These are phyloP conservation scores for Drosophila quasianomalipes DNA, from an alignment of 2,888 invertebrate species.

Conservation along the genomic window DNA sequence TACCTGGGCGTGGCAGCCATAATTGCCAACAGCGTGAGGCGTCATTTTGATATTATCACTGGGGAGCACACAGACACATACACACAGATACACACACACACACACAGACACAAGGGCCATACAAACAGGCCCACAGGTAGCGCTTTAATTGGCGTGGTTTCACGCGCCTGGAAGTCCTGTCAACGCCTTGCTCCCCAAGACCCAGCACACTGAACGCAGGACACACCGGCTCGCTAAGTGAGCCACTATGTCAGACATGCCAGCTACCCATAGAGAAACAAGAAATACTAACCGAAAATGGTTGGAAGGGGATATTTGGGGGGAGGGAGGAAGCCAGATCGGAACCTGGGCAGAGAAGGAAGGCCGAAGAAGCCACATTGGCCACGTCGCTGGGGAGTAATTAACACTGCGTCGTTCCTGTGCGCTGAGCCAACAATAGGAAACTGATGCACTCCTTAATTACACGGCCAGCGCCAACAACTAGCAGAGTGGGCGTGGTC, in stretches of 20 bases:
- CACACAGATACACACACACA: slow-evolving; percentile 3
- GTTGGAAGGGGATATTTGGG: neutral
- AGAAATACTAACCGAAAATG: slow-evolving; percentile 4
- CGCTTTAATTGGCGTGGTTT: slow-evolving; percentile 71
- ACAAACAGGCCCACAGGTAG: slow-evolving; percentile 65
- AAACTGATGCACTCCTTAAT: slow-evolving; percentile 70
- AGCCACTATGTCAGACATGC: slow-evolving; percentile 72
- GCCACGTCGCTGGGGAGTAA: slow-evolving; percentile 64
- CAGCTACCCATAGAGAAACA: slow-evolving; percentile 10
- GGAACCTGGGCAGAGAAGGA: slow-evolving; percentile 3
- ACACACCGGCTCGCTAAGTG: slow-evolving; percentile 59
- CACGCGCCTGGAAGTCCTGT: slow-evolving; percentile 58
- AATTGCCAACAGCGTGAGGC: slow-evolving; percentile 48
- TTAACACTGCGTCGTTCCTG: slow-evolving; percentile 74
- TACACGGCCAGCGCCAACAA: slow-evolving; percentile 49
- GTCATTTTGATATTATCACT: slow-evolving; percentile 66
- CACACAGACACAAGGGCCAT: neutral
- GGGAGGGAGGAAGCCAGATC: neutral
- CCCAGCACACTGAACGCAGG: neutral
- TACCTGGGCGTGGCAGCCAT: slow-evolving; percentile 56
- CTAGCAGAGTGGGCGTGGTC: slow-evolving; percentile 47
- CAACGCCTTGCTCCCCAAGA: slow-evolving; percentile 30
- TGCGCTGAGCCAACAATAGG: slow-evolving; percentile 65
- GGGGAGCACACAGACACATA: slow-evolving; percentile 18
- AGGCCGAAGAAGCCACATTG: slow-evolving; percentile 4